These are phyloP conservation scores for Eumerus sabulonum DNA, from an alignment of 2,888 invertebrate genomes.

Conservation along the genomic window DNA sequence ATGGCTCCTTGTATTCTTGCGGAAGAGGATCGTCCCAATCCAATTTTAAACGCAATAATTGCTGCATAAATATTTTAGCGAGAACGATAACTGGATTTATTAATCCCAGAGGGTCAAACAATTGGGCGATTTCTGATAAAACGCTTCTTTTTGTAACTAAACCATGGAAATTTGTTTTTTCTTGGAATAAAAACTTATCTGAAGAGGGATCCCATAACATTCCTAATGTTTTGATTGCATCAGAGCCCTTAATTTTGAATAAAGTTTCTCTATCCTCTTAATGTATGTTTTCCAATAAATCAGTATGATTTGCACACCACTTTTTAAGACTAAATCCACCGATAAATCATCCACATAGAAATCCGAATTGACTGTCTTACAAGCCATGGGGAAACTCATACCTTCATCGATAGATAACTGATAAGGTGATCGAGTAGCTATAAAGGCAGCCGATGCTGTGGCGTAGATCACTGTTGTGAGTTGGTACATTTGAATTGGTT, in stretches of 20 bases:
- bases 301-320: slow-evolving; percentile 38
- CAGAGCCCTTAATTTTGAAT: slow-evolving; percentile 38
- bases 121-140: slow-evolving; percentile 39
- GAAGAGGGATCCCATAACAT: slow-evolving; percentile 56
- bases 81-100: slow-evolving; percentile 40
- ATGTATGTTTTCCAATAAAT: slow-evolving; percentile 2
- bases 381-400: slow-evolving; percentile 10
- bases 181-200: slow-evolving; percentile 40
- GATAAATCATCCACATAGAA: slow-evolving; percentile 27
- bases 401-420: slow-evolving; percentile 34
- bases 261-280: slow-evolving; percentile 43
- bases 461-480: slow-evolving; percentile 52
- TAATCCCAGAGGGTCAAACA: slow-evolving; percentile 40
- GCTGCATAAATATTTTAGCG: slow-evolving; percentile 44
- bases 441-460: slow-evolving; percentile 34
- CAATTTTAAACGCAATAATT: slow-evolving; percentile 38
- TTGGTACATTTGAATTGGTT: slow-evolving; percentile 28
- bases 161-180: neutral
- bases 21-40: slow-evolving; percentile 30
- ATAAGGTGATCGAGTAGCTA: slow-evolving; percentile 24
- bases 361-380: slow-evolving; percentile 9
- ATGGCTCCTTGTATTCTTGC: slow-evolving; percentile 31
- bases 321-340: slow-evolving; percentile 31
- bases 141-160: slow-evolving; percentile 32
- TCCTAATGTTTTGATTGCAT: slow-evolving; percentile 60